Evolutionary conservation across 2,888 invertebrate species (phyloP).

Genomic region (Archips xylosteana): DNA sequence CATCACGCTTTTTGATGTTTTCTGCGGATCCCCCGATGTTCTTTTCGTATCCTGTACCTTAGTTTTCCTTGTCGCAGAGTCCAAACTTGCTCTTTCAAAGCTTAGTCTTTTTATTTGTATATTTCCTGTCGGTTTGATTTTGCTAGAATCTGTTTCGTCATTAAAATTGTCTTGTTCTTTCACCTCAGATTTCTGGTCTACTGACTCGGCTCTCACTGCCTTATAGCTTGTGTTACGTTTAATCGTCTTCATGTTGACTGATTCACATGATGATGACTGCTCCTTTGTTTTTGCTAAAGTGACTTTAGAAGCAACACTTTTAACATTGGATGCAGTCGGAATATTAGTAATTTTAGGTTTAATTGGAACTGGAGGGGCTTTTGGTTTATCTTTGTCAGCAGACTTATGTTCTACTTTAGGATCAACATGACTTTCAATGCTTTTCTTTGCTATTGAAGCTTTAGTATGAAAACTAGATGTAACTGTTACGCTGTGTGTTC

Average conservation of each 20-base stretch:
- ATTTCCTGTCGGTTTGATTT: conserved; percentile 62
- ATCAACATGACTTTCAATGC: conserved; percentile 5
- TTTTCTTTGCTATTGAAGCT: conserved; percentile 54
- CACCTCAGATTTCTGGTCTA: conserved; percentile 51
- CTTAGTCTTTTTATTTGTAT: conserved; percentile 78
- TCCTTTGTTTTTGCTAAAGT: conserved; percentile 57
- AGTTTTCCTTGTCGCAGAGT: conserved; percentile 75
- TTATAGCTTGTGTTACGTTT: conserved; percentile 65
- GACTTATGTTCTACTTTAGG: conserved; percentile 52
- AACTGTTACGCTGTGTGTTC: conserved; percentile 60
- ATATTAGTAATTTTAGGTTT: conserved; percentile 83
- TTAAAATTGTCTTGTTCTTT: conserved; percentile 45
- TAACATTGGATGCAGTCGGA: conserved; percentile 53
- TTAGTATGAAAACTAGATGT: conserved; percentile 57
- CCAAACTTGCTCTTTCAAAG: conserved; percentile 81
- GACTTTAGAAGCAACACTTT: conserved; percentile 50
- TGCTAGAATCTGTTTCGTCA: conserved; percentile 51
- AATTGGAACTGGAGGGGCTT: conserved; percentile 88
- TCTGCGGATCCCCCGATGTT: conserved; percentile 64
- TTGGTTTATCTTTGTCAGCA: conserved; percentile 67
- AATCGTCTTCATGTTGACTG: conserved; percentile 64
- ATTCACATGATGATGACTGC: conserved; percentile 63
- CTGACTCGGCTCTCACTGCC: conserved; percentile 55
- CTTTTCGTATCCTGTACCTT: conserved; percentile 63
- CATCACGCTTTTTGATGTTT: conserved; percentile 75